Evolutionary conservation across 2,113 vertebrate genomes (phyloP), one percentile per base, ranked within the genome.

Genomic region (Hystrix brachyura): DNA sequence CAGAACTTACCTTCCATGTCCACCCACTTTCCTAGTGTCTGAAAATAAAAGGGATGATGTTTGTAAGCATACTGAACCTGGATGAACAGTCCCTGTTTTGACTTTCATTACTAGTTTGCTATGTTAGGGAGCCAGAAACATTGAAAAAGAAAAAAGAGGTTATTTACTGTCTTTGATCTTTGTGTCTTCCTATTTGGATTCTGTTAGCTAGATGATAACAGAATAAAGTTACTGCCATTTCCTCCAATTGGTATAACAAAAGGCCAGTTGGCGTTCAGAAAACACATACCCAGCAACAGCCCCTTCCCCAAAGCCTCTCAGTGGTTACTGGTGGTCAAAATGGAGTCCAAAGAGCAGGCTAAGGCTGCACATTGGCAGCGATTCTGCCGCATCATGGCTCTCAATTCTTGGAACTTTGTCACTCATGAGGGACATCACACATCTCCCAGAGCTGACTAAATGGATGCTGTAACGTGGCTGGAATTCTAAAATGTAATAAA

Each of bases 171-270:
- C 91, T 98, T 98, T 97, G 94, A 97, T 97, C 97, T 97, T 93
- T 96, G 94, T 95, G 96, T 97, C 93, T 98, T 98, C 96, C 95
- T 97, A 90, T 98, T 98, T 98, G 93, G 98, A 98, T 98, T 97
- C 97, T 97, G 97, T 98, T 97, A 85, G 94, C 98, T 97, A 95
- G 92, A 95, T 94, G 97, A 97, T 82, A 94, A 92, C 92, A 97
- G 93, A 97, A 94, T 85, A 29, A 72, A 90, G 34, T 43, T 46
- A 98, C 96, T 97, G 97, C 97, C 34, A 83, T 67, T 71, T 94
- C 91, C 95, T 91, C 98, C 92, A 92, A 92, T 79, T 94, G 81
- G 90, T 96, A 87, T 96, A 96, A 96, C 94, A 96, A 97, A 96
- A 98, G 95, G 89, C 79, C 94, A 97, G 62, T 62, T 97, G 74